Base-by-base conservation (phyloP, 1,140 invertebrate genomes). In the Diachasmimorpha longicaudata region DNA sequence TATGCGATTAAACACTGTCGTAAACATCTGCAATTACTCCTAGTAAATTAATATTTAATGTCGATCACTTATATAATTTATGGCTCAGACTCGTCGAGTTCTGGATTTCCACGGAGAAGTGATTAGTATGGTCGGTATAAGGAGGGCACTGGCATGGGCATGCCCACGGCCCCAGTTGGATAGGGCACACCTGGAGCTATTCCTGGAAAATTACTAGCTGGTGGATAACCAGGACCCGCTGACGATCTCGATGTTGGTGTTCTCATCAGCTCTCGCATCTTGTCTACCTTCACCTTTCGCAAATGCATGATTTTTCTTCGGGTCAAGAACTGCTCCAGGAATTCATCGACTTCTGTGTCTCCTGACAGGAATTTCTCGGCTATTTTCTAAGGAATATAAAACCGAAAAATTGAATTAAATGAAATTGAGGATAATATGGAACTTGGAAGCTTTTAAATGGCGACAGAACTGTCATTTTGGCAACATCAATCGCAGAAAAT, bases 271-370 rank as follows among this genome's bases (percentile, higher is more conserved):
- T 97, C 96, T 71, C 91, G 89, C 92, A 97, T 93, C 90, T 97
- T 97, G 71, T 97, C 96, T 14, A 94, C 92, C 90, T 97, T 97
- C 0, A 97, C 92, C 83, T 95, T 92, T 46, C 95, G 89, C 52
- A 95, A 79, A 83, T 97, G 95, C 91, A 96, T 95, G 39, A 92
- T 85, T 83, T 94, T 95, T 11, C 95, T 90, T 78, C 92, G 90
- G 1, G 90, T 89, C 68, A 94, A 89, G 86, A 96, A 97, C 72
- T 95, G 91, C 39, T 94, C 93, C 9, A 97, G 85, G 82, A 96
- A 97, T 75, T 92, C 91, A 21, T 97, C 96, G 0, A 96, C 90
- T 79, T 93, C 92, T 14, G 93, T 88, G 77, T 94, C 92, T 52
- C 92, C 93, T 36, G 92, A 90, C 52, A 95, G 89, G 85, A 97